Base-by-base conservation (phyloP, 92 coral and sea anemone genomes). In the Epizoanthus ramosus region DNA sequence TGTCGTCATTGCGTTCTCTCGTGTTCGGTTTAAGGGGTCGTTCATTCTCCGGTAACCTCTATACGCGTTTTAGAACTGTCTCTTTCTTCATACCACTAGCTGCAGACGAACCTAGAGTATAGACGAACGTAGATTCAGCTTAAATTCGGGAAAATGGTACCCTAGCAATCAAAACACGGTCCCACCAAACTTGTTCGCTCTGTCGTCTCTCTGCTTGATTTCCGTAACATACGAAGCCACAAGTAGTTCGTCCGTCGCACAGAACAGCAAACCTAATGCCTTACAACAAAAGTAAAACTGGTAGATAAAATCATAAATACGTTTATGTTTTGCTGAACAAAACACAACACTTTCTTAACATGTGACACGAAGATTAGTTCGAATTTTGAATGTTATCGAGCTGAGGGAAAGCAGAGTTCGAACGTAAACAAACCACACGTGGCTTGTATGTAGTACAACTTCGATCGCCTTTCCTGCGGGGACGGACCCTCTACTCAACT, bases 391-490 rank as follows among this genome's bases (percentile, higher is more conserved):
- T 9, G 71, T 60, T 77, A 14, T 15, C 70, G 47, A 22, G 82
- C 82, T 22, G 52, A 61, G 63, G 71, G 41, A 77, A 77, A 77
- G 82, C 82, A 37, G 70, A 35, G 41, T n/a, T 77, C 52, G 90
- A 92, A 91, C 91, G 99, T 94, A 93, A 91, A 92, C 97, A 90
- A 92, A 89, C 83, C 93, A 92, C 98, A 92, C 92, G 99, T 94
- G 98, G 94, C 91, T 77, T 43, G 69, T 37, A 77, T 61, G 69
- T 37, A 77, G 59, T 77, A 77, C 82, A 77, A 77, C 37, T 77
- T 77, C 58, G 82, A 60, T 77, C 82, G 66, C 82, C 71, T 41
- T 77, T 61, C 70, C 70, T 59, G 82, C 66, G 66, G 71, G 71
- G 82, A 61, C 58, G 56, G 63, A 61, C 61, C 68, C 52, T 33